Evolutionary conservation across 2,888 invertebrate species (phyloP).

Genomic region (Chouioia cunea): DNA sequence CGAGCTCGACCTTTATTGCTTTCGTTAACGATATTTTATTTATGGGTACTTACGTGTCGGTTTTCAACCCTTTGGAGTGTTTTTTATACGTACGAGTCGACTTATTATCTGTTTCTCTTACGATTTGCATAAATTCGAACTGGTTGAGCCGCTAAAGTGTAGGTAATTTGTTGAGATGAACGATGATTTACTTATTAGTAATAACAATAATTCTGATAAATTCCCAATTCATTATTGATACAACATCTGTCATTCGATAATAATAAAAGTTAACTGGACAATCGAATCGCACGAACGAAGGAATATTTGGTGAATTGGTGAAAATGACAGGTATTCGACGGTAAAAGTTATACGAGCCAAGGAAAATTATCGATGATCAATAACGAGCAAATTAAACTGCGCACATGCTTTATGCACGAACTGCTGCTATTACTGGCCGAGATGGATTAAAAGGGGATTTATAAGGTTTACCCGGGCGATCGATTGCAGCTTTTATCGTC

Average conservation of each 20-base stretch:
- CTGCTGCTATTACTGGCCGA: slow-evolving; percentile 2
- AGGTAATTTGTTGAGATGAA: too few species aligned
- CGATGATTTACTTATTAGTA: background rate
- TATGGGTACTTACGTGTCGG: slow-evolving; percentile 3
- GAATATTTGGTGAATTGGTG: background rate
- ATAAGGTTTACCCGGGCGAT: slow-evolving; percentile 25
- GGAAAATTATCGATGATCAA: slow-evolving; percentile 19
- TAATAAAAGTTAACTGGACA: background rate
- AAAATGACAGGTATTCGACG: background rate
- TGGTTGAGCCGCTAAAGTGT: too few species aligned
- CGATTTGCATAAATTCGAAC: too few species aligned
- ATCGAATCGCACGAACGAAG: background rate
- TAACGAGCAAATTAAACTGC: slow-evolving; percentile 23
- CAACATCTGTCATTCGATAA: background rate
- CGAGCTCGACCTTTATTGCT: too few species aligned
- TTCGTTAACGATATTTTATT: too few species aligned
- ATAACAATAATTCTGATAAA: too few species aligned
- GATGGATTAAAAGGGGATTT: slow-evolving; percentile 40
- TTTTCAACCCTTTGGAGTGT: slow-evolving; percentile 21
- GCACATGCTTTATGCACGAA: slow-evolving; percentile 15
- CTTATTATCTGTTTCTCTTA: too few species aligned
- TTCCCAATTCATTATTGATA: too few species aligned
- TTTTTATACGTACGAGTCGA: too few species aligned
- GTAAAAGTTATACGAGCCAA: slow-evolving; percentile 1
- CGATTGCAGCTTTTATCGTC: slow-evolving; percentile 34